phyloP scores from a whole-genome alignment of 2,888 invertebrate species.

The Morpho achilles region DNA sequence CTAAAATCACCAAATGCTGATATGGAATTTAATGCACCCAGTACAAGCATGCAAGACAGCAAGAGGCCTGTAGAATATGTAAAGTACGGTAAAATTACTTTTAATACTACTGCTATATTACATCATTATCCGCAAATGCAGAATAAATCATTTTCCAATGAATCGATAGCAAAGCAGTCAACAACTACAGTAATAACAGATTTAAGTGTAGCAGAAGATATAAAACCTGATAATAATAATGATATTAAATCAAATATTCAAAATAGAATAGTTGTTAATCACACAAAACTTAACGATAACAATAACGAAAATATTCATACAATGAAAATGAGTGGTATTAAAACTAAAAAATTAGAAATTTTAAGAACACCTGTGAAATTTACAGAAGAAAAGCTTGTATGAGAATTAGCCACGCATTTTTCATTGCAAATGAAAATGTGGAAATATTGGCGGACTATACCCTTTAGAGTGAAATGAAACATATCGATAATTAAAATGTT shows the following conservation, averaged over 20 bases:
- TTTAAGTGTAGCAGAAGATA: conserved; percentile 43
- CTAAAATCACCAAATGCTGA: conserved; percentile 42
- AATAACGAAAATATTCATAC: conserved; percentile 45
- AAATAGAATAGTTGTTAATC: conserved; percentile 31
- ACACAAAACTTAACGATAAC: conserved; percentile 51
- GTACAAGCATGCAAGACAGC: conserved; percentile 48
- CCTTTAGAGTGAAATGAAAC: conserved; percentile 43
- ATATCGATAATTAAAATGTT: conserved; percentile 52
- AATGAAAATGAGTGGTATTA: conserved; percentile 38
- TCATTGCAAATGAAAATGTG: conserved; percentile 35
- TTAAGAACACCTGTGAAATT: conserved; percentile 61
- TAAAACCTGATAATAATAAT: conserved; percentile 56
- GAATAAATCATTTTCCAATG: conserved; percentile 37
- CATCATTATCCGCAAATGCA: conserved; percentile 69
- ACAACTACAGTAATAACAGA: conserved; percentile 52
- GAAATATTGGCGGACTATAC: conserved; percentile 44
- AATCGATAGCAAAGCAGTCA: conserved; percentile 15
- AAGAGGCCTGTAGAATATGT: conserved; percentile 59
- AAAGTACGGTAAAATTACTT: conserved; percentile 69
- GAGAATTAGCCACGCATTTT: conserved; percentile 54
- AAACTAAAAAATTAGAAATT: conserved; percentile 41
- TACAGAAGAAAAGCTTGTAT: conserved; percentile 73
- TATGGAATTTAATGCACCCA: conserved; percentile 51
- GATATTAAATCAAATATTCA: conserved; percentile 36
- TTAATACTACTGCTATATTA: conserved; percentile 67